Base-by-base conservation (phyloP, 92 coral and sea anemone genomes). In the Metridium senile region DNA sequence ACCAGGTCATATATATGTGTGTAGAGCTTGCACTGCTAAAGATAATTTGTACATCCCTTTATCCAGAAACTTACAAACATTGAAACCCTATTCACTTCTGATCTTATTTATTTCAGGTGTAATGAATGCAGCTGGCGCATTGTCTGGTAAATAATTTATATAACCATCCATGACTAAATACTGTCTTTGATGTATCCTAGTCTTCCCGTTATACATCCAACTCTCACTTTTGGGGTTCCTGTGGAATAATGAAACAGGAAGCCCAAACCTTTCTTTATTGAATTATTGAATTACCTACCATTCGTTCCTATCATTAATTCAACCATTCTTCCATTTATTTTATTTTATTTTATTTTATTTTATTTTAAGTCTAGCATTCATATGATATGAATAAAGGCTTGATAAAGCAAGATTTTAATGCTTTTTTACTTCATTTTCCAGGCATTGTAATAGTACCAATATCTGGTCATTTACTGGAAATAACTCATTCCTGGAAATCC, bases 111-210 rank as follows among this genome's bases (percentile, higher is more conserved):
- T 65, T 81, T 16, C 62, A 95, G 99, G 99, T 25, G 49, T 95
- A 71, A 92, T 95, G 97, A 95, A 95, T 83, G 84, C 97, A 57
- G 97, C 97, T 30, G 99, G 95, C 0, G 97, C 99, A 1, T 82
- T 92, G 56, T 88, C 99, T 76, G 99, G 99, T 95, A 79, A 69
- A 59, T 39, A 26, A 6, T 23, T 1, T 51, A 28, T 19, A 34
- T n/a, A n/a, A n/a, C n/a, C 2, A 22, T 56, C 18, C 20, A 1
- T 34, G 19, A 63, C 21, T n/a, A n/a, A n/a, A n/a, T n/a, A n/a
- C n/a, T n/a, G n/a, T n/a, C n/a, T n/a, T n/a, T n/a, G n/a, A n/a
- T n/a, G n/a, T n/a, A n/a, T n/a, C n/a, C n/a, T n/a, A n/a, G n/a
- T n/a, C n/a, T n/a, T n/a, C n/a, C n/a, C n/a, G n/a, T n/a, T n/a